Evolutionary conservation across 2,797 vertebrate species (phyloP).

Genomic region (Bufotes viridis): DNA sequence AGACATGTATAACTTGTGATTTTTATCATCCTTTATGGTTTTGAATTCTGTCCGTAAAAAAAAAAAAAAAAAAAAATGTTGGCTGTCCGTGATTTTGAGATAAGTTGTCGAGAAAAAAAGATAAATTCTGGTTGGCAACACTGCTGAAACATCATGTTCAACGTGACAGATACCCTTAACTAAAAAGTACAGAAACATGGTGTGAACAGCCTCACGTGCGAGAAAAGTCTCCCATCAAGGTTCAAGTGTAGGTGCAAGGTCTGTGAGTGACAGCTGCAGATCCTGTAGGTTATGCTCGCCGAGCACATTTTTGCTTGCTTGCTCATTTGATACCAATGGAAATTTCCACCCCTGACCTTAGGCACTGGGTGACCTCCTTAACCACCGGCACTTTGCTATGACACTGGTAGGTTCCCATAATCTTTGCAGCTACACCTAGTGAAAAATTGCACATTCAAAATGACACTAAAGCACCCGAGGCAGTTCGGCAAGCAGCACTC

Average conservation of each 20-base stretch:
- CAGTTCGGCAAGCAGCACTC: background rate
- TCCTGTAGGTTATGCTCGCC: background rate
- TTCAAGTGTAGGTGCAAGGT: background rate
- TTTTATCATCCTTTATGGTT: no score
- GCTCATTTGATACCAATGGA: constrained; percentile 6
- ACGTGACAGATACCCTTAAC: no score
- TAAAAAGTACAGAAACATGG: background rate
- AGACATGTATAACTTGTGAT: no score
- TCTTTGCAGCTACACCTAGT: background rate
- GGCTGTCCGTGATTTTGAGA: no score
- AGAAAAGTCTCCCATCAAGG: background rate
- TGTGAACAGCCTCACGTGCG: background rate
- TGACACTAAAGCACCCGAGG: constrained; percentile 12
- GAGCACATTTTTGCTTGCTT: constrained; percentile 5
- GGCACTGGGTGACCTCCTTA: background rate
- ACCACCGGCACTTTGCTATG: background rate
- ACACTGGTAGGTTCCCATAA: constrained; percentile 6
- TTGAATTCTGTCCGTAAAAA: no score
- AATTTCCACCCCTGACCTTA: constrained; percentile 15
- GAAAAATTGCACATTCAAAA: background rate
- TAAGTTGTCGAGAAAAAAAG: no score
- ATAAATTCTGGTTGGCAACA: no score
- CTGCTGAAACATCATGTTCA: no score
- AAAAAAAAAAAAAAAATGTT: no score
- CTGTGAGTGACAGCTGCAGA: constrained; percentile 11